phyloP scores from a whole-genome alignment of 2,113 vertebrate species.

The Centrocercus urophasianus region DNA sequence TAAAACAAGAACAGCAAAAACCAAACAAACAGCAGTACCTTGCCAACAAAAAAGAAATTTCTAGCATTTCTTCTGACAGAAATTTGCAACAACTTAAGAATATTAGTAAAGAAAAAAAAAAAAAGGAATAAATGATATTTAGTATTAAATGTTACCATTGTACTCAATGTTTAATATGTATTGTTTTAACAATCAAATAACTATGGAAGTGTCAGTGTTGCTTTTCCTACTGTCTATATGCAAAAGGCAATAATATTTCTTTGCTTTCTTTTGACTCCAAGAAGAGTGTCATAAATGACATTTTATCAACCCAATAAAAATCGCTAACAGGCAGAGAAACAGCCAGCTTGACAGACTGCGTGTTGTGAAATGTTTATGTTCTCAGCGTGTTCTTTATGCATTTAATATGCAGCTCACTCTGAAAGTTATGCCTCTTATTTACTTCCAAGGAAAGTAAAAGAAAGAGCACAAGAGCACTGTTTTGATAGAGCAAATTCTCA shows the following conservation, averaged over 20 bases:
- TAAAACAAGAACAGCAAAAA: background rate
- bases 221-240: background rate
- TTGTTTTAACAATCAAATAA: background rate
- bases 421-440: background rate
- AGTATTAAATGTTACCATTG: background rate
- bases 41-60: background rate
- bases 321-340: background rate
- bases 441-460: background rate
- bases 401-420: background rate
- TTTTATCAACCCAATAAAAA: background rate
- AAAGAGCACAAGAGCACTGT: background rate
- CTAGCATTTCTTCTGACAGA: background rate
- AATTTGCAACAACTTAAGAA: background rate
- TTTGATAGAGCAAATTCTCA: background rate
- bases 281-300: background rate
- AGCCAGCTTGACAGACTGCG: accelerated
- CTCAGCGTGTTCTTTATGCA: background rate
- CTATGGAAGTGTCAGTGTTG: background rate
- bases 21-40: background rate
- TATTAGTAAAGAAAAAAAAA: background rate
- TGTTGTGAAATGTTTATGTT: background rate
- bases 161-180: background rate
- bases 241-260: background rate
- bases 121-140: background rate
- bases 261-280: background rate